Evolutionary conservation across 2,113 vertebrate genomes (phyloP).

Genomic region (Thomomys bottae): DNA sequence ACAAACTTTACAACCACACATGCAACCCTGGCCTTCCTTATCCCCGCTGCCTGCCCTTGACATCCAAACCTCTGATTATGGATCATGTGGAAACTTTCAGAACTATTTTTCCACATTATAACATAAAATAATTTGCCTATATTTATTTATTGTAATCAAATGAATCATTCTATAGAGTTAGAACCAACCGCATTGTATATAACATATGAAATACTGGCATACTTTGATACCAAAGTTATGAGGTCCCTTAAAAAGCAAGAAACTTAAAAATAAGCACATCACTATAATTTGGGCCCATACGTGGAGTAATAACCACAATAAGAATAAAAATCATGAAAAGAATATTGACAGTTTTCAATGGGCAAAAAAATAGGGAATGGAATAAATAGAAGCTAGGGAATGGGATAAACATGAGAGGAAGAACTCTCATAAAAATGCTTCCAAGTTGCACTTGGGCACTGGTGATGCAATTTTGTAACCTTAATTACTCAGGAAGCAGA

Average conservation of each 20-base stretch:
- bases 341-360: not conserved
- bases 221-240: not conserved
- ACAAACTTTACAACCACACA: not conserved
- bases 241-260: not conserved
- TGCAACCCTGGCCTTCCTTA: not conserved
- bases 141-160: not conserved
- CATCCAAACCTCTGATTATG: not conserved
- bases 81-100: not conserved
- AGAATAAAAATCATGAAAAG: not conserved
- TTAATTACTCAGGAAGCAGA: too few species aligned
- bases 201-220: not conserved
- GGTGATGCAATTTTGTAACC: too few species aligned
- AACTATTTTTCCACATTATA: not conserved
- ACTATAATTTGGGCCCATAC: not conserved
- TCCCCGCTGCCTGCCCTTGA: not conserved
- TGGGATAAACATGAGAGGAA: not conserved
- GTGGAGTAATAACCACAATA: not conserved
- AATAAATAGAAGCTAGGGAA: not conserved
- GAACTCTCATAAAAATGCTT: not conserved
- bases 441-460: too few species aligned
- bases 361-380: not conserved
- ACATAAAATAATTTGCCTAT: not conserved
- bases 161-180: not conserved
- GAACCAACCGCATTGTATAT: not conserved
- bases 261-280: constrained; percentile 52